A percentile compares a stretch with the other conserved stretches of the same genome.
These are phyloP conservation scores for Plagodis dolabraria DNA, from an alignment of 2,888 invertebrate genomes.

Conservation along the genomic window DNA sequence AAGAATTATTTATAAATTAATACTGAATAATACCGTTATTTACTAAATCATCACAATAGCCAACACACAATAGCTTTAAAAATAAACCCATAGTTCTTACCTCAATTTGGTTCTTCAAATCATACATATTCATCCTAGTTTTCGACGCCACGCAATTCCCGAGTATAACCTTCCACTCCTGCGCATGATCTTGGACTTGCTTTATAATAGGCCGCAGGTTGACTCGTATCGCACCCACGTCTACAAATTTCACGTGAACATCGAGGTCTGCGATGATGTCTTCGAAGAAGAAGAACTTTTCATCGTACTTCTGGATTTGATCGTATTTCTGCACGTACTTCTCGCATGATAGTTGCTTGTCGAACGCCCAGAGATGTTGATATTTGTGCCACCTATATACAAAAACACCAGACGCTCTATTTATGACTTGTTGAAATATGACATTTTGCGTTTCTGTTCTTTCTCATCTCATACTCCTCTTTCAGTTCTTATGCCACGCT, in stretches of 20 bases:
- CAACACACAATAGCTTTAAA: too few species aligned
- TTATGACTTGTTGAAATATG: too few species aligned
- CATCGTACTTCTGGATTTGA: constrained; percentile 88
- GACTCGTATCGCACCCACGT: constrained; percentile 89
- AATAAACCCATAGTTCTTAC: constrained; percentile 75
- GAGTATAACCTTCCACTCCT: constrained; percentile 91
- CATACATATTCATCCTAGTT: constrained; percentile 88
- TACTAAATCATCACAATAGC: too few species aligned
- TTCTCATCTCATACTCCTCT: too few species aligned
- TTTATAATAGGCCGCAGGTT: constrained; percentile 89
- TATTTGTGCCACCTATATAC: constrained; percentile 88
- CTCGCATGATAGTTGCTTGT: constrained; percentile 90
- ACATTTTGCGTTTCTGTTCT: too few species aligned
- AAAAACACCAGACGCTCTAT: neutral
- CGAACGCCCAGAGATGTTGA: constrained; percentile 90
- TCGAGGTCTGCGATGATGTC: constrained; percentile 89
- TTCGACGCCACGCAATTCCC: constrained; percentile 88
- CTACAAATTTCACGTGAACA: constrained; percentile 83
- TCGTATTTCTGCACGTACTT: constrained; percentile 88
- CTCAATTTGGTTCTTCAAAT: constrained; percentile 88
- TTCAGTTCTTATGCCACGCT: too few species aligned
- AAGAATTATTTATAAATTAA: too few species aligned
- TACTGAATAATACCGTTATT: too few species aligned
- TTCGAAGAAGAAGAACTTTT: constrained; percentile 93
- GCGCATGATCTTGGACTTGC: constrained; percentile 87